Base-by-base conservation (phyloP, 1,140 invertebrate species). In the Mactra quadrangularis region DNA sequence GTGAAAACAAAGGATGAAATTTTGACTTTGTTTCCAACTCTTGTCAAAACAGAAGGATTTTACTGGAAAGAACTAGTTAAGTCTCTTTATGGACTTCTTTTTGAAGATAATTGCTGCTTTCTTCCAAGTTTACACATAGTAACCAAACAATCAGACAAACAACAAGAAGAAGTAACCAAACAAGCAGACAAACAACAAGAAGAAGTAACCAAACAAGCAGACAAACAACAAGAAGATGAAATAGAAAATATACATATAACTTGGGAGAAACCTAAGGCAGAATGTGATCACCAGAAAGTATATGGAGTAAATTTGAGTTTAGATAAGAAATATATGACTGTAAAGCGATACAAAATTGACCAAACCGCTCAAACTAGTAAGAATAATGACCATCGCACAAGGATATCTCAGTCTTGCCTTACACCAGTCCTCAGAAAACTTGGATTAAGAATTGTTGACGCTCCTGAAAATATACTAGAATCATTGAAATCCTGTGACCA, bases 51-150 rank as follows among this genome's bases (percentile, higher is more conserved):
- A 0, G 9, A 9, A 15, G 27, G 27, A 19, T 25, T 11, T 27
- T 57, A 74, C 35, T 74, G 70, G 70, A 57, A 74, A 59, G 7
- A 25, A 15, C 70, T 74, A 6, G 29, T 29, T 22, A n/a, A 38
- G 31, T n/a, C 11, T 0, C 31, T 74, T 9, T 74, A 55, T 25
- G 3, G 6, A 7, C 0, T 27, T 6, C n/a, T 74, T 11, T 33
- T 7, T 7, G 17, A 19, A n/a, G 17, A 38, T 1, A 15, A 38
- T 62, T 35, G 33, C 4, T 19, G 4, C 1, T 62, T 62, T 25
- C 9, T 62, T 3, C 59, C 59, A 35, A 17, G 7, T 62, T n/a
- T 35, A 25, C 9, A 47, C 9, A n/a, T n/a, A n/a, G n/a, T n/a
- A n/a, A n/a, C n/a, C n/a, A n/a, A n/a, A n/a, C n/a, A n/a, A n/a